A percentile compares a stretch with the other conserved stretches of the same genome.
Evolutionary conservation across 2,113 vertebrate genomes (phyloP).

Genomic region (Hemichromis elongatus): DNA sequence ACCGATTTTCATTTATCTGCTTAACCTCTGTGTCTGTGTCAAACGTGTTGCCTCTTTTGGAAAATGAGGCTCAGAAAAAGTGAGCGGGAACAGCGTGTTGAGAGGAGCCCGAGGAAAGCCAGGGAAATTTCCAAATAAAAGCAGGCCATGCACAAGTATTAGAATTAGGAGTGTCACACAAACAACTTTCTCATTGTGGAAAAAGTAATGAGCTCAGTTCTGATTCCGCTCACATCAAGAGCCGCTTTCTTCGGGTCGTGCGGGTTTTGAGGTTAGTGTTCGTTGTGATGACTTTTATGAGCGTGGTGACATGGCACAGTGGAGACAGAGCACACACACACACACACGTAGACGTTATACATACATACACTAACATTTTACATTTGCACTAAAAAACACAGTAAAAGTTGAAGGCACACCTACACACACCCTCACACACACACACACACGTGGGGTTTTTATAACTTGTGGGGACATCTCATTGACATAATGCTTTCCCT

Average conservation of each 20-base stretch:
- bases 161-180: conserved; percentile 60
- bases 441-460: no score
- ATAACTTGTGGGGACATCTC: no score
- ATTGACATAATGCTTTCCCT: no score
- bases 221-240: conserved; percentile 41
- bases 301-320: neutral
- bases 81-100: neutral
- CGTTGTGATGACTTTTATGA: conserved; percentile 33
- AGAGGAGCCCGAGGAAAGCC: conserved; percentile 30
- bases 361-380: conserved; percentile 15
- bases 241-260: neutral
- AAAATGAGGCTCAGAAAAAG: conserved; percentile 38
- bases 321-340: neutral
- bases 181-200: conserved; percentile 70
- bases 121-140: conserved; percentile 69
- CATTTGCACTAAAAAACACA: conserved; percentile 1
- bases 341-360: neutral
- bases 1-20: conserved; percentile 39
- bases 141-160: conserved; percentile 33
- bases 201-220: conserved; percentile 57
- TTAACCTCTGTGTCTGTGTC: conserved; percentile 52
- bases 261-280: conserved; percentile 29
- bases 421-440: conserved; percentile 22
- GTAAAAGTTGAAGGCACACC: conserved; percentile 9
- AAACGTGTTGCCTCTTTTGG: conserved; percentile 32